Conservation (phyloP, 2,113 vertebrate genomes). For the Aramus guarauna region DNA sequence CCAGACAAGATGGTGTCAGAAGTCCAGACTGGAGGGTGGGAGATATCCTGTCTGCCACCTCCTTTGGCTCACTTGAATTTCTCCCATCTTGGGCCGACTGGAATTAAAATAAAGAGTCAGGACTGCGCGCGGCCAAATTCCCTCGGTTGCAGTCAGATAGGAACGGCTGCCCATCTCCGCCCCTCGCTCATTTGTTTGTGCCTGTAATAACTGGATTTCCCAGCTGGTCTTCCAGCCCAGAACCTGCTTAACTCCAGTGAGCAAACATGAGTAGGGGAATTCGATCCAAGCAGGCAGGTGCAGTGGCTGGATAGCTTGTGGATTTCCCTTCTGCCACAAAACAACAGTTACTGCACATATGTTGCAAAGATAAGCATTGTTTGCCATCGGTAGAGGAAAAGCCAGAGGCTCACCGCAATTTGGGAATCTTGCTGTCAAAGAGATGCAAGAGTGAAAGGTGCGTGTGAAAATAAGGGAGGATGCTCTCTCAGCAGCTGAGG, state of each 20-base stretch:
- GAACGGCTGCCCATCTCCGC: not conserved
- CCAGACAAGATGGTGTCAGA: conserved; percentile 17
- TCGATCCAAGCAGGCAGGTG: conserved; percentile 45
- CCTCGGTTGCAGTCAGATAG: not conserved
- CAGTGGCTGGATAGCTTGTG: conserved; percentile 44
- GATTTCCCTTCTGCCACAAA: conserved; percentile 37
- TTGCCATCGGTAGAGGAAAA: not conserved
- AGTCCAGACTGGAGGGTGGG: conserved; percentile 34
- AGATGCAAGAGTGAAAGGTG: not conserved
- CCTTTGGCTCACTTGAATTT: not conserved
- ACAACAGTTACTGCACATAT: conserved; percentile 4
- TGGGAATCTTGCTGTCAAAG: not conserved
- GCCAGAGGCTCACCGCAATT: not conserved
- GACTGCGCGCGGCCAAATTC: not conserved
- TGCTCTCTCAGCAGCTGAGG: not conserved
- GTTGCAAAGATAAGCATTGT: not conserved
- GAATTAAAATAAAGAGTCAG: not conserved
- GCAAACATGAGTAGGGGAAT: not conserved
- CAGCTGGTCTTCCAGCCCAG: conserved; percentile 41
- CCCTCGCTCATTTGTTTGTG: not conserved
- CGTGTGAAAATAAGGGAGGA: not conserved
- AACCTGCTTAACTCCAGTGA: conserved; percentile 16
- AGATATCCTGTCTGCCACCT: conserved; percentile 12
- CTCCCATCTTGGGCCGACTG: not conserved
- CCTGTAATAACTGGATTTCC: conserved; percentile 17